phyloP scores from a whole-genome alignment of 2,797 vertebrate species.

The Catamblyrhynchus diadema region DNA sequence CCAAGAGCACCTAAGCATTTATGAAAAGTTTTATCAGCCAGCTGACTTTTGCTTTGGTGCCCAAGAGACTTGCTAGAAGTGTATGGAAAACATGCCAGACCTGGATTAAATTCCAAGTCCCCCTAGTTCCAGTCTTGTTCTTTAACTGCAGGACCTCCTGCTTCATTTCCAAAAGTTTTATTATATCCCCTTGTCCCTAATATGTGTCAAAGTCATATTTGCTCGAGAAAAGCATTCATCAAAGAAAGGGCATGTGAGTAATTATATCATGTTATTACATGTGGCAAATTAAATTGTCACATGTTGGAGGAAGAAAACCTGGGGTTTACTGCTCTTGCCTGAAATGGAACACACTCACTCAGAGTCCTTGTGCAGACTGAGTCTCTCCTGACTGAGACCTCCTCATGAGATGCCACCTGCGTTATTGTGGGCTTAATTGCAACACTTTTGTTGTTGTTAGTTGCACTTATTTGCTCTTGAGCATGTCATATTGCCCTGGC shows the following conservation, averaged over 20 bases:
- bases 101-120: background rate
- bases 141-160: background rate
- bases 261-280: background rate
- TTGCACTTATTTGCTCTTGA: slow-evolving; percentile 12
- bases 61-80: background rate
- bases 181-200: background rate
- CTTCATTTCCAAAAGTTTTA: background rate
- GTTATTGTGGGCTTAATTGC: slow-evolving; percentile 37
- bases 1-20: background rate
- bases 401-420: slow-evolving; percentile 26
- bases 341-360: background rate
- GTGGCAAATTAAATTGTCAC: slow-evolving; percentile 9
- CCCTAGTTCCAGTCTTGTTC: background rate
- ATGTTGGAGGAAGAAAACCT: background rate
- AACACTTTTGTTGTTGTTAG: slow-evolving; percentile 8
- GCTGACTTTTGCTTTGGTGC: background rate
- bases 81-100: background rate
- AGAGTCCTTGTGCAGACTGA: background rate
- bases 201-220: background rate
- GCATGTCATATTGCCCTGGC: background rate
- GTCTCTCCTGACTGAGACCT: background rate
- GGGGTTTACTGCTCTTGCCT: background rate
- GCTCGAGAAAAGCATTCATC: background rate
- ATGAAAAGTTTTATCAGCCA: background rate
- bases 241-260: background rate